Percentiles rank a stretch among this genome's conserved stretches.
phyloP scores from a whole-genome alignment of 2,888 invertebrate genomes.

The Marasmarcha lunaedactyla region DNA sequence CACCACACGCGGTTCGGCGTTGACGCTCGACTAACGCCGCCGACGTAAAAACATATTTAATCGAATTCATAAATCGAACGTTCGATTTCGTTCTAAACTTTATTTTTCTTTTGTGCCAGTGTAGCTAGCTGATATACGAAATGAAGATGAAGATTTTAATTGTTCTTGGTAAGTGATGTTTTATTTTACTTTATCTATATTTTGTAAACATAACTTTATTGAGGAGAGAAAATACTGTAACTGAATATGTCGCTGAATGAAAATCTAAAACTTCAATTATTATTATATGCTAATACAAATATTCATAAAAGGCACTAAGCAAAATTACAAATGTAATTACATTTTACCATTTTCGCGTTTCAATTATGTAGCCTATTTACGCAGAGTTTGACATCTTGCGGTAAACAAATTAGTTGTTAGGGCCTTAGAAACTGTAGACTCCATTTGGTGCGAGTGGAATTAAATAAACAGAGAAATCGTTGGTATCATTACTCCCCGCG shows the following conservation, averaged over 20 bases:
- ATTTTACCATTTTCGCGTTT: not conserved
- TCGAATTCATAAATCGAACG: conserved; percentile 18
- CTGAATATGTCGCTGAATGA: too few species aligned
- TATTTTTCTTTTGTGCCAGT: conserved; percentile 38
- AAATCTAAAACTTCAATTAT: too few species aligned
- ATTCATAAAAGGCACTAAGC: not conserved
- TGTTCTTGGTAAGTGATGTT: conserved; percentile 45
- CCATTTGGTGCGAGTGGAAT: too few species aligned
- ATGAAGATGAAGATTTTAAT: conserved; percentile 45
- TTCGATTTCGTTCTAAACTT: conserved; percentile 14
- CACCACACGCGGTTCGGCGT: conserved; percentile 54
- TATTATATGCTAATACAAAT: too few species aligned
- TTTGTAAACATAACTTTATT: too few species aligned
- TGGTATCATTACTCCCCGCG: too few species aligned
- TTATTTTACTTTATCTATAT: too few species aligned
- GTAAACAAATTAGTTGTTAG: conserved; percentile 1
- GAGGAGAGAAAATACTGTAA: too few species aligned
- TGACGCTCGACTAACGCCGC: conserved; percentile 51
- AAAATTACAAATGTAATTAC: not conserved
- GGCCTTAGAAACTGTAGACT: not conserved
- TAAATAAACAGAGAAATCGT: too few species aligned
- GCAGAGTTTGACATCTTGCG: not conserved
- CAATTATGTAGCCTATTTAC: not conserved
- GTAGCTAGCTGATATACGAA: conserved; percentile 23
- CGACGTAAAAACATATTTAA: conserved; percentile 28